phyloP scores from a whole-genome alignment of 23 tunicate genomes.

The Ascidia mentula region DNA sequence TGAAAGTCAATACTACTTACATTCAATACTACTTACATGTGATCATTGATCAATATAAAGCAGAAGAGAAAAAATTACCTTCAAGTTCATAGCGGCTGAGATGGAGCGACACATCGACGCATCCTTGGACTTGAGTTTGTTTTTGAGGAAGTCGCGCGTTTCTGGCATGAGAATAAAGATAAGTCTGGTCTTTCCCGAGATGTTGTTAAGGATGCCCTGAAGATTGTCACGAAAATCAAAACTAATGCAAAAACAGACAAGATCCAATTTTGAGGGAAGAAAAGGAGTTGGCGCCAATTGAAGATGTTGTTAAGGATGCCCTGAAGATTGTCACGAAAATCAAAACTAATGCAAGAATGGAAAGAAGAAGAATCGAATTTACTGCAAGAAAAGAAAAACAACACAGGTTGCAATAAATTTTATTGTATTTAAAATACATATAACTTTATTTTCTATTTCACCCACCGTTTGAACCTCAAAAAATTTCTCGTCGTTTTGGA shows the following conservation, averaged over 20 bases:
- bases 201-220: background rate
- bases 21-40: no score
- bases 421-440: no score
- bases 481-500: background rate
- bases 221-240: no score
- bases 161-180: background rate
- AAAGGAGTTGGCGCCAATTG: no score
- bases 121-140: background rate
- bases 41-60: no score
- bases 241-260: background rate
- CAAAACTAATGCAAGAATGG: background rate
- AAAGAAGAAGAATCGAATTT: no score
- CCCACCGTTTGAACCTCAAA: background rate
- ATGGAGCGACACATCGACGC: background rate
- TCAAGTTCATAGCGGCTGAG: background rate
- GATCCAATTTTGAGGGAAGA: background rate
- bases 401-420: no score
- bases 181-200: background rate
- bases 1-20: background rate
- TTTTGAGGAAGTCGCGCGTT: background rate
- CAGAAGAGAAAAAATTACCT: background rate
- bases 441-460: no score
- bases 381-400: no score
- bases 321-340: no score
- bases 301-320: background rate